phyloP scores from a whole-genome alignment of 2,113 vertebrate genomes.

The Hippocampus abdominalis region DNA sequence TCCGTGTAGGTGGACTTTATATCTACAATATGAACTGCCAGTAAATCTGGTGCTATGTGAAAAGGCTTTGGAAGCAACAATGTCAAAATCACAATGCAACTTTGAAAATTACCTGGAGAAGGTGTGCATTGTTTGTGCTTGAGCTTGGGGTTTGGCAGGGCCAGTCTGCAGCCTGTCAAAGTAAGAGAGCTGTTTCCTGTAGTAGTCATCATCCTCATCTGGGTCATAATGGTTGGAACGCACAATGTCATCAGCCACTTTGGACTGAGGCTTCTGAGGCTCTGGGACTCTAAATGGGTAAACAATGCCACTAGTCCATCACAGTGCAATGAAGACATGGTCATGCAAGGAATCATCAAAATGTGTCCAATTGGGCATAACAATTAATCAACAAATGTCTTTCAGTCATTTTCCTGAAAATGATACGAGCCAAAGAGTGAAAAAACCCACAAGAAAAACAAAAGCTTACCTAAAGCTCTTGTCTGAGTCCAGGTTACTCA shows the following conservation, averaged over 20 bases:
- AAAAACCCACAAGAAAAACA: not conserved
- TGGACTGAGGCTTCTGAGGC: conserved; percentile 85
- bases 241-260: conserved; percentile 83
- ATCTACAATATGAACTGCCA: not conserved
- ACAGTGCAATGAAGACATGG: conserved; percentile 1
- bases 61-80: not conserved
- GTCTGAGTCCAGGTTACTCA: conserved; percentile 89
- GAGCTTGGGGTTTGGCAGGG: conserved; percentile 75
- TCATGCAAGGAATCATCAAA: not conserved
- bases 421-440: not conserved
- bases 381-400: not conserved
- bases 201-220: conserved; percentile 94
- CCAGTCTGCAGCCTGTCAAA: conserved; percentile 82
- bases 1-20: no score
- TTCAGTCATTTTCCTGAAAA: not conserved
- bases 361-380: not conserved
- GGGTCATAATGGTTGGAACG: conserved; percentile 89
- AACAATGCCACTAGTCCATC: not conserved
- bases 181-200: conserved; percentile 93
- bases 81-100: not conserved
- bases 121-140: conserved; percentile 76
- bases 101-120: conserved; percentile 77
- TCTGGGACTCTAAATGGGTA: conserved; percentile 80
- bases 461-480: conserved; percentile 85
- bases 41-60: not conserved